Conservation (phyloP, 2,888 invertebrate genomes). For the Drosophila quinaria region DNA sequence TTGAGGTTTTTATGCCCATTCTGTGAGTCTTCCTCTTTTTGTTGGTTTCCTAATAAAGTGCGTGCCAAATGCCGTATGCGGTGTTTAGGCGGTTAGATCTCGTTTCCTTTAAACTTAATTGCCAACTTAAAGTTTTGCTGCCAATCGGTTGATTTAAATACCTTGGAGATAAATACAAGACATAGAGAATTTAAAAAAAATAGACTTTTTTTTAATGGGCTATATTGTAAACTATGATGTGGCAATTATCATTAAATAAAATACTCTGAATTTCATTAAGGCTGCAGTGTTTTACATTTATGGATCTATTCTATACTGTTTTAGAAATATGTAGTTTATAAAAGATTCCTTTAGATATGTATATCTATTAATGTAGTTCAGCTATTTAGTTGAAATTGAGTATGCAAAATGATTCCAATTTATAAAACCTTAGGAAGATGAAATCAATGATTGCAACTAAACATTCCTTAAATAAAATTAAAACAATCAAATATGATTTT, state of each 20-base stretch:
- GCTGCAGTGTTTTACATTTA: no score
- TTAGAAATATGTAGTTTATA: no score
- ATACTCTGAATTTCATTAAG: no score
- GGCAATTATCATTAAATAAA: no score
- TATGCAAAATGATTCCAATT: background rate
- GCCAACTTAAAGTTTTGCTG: slow-evolving; percentile 60
- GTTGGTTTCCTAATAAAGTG: slow-evolving; percentile 68
- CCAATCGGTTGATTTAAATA: slow-evolving; percentile 17
- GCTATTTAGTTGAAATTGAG: background rate
- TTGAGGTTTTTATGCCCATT: slow-evolving; percentile 50
- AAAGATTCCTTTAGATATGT: no score
- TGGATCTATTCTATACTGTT: no score
- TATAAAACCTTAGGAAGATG: no score
- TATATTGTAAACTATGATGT: no score
- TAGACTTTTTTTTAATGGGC: no score
- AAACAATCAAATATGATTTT: slow-evolving; percentile 3
- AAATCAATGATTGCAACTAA: no score
- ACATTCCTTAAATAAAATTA: no score
- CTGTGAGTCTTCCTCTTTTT: slow-evolving; percentile 17
- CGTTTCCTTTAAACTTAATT: slow-evolving; percentile 62
- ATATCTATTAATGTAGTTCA: background rate
- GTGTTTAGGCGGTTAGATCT: slow-evolving; percentile 35
- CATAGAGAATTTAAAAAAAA: no score
- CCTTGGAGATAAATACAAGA: slow-evolving; percentile 6
- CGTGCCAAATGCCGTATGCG: slow-evolving; percentile 54